These are phyloP conservation scores for Heliconius cydno DNA, from an alignment of 2,888 invertebrate genomes.

Conservation along the genomic window DNA sequence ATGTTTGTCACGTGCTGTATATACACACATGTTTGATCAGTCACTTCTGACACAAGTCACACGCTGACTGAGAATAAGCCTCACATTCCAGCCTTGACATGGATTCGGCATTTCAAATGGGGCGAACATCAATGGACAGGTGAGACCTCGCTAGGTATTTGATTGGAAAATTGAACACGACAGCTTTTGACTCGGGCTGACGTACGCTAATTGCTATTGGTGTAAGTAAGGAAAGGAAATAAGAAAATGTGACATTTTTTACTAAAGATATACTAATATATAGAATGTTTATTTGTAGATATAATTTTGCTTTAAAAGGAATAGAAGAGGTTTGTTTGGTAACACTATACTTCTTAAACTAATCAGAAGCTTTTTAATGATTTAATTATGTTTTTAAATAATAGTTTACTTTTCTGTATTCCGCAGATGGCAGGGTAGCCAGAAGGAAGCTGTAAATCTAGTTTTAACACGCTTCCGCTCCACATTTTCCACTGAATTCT, in stretches of 20 bases:
- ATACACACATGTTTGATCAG: not conserved
- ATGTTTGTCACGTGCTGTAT: too few species aligned
- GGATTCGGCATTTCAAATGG: slow-evolving; percentile 17
- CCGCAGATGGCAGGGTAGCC: too few species aligned
- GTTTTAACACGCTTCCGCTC: too few species aligned
- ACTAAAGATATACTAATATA: not conserved
- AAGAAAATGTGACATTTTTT: not conserved
- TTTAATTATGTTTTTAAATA: too few species aligned
- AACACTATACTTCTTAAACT: too few species aligned
- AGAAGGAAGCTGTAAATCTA: too few species aligned
- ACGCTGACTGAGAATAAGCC: slow-evolving; percentile 4
- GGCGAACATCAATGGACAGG: slow-evolving; percentile 27
- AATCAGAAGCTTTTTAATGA: too few species aligned
- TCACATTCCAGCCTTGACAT: slow-evolving; percentile 24
- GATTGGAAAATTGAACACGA: slow-evolving; percentile 29
- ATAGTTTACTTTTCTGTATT: too few species aligned
- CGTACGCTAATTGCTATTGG: not conserved
- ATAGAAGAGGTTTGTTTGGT: too few species aligned
- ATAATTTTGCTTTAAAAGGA: too few species aligned
- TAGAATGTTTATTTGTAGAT: too few species aligned
- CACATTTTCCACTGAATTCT: too few species aligned
- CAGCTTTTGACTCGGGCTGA: slow-evolving; percentile 5
- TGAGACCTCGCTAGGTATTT: slow-evolving; percentile 21
- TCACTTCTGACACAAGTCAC: not conserved
- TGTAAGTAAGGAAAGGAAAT: not conserved